Conservation (phyloP, 2,888 invertebrate species). For the Lasioglossum figueresi region DNA sequence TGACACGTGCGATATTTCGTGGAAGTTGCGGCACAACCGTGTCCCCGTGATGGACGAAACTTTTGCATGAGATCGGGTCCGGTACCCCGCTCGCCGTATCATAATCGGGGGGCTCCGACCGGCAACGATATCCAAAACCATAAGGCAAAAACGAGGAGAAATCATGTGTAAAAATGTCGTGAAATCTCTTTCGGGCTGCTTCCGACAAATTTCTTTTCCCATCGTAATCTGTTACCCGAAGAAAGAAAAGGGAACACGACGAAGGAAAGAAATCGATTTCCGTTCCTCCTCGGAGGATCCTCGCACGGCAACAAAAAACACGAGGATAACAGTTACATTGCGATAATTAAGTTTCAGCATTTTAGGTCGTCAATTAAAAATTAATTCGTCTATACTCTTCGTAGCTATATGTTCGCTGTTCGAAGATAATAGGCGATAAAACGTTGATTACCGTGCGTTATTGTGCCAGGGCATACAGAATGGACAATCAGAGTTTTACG, state of each 20-base stretch:
- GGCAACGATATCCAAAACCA: not conserved
- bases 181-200: slow-evolving; percentile 26
- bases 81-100: slow-evolving; percentile 19
- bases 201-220: slow-evolving; percentile 22
- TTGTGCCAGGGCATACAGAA: not conserved
- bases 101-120: slow-evolving; percentile 32
- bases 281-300: not conserved
- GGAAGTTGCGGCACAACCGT: slow-evolving; percentile 18
- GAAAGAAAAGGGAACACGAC: not conserved
- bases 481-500: not conserved
- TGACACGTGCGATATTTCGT: slow-evolving; percentile 63
- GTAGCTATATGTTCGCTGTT: not conserved
- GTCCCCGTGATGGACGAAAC: slow-evolving; percentile 16
- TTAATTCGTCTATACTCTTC: not conserved
- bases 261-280: not conserved
- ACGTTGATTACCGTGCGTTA: not conserved
- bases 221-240: not conserved
- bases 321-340: not conserved
- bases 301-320: not conserved
- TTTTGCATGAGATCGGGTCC: slow-evolving; percentile 40
- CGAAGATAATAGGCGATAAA: not conserved
- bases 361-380: not conserved
- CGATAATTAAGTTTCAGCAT: not conserved
- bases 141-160: slow-evolving; percentile 36
- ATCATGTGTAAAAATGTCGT: slow-evolving; percentile 44